These are phyloP conservation scores for Arnoldichthys spilopterus DNA, from an alignment of 2,797 vertebrate genomes.

Conservation along the genomic window DNA sequence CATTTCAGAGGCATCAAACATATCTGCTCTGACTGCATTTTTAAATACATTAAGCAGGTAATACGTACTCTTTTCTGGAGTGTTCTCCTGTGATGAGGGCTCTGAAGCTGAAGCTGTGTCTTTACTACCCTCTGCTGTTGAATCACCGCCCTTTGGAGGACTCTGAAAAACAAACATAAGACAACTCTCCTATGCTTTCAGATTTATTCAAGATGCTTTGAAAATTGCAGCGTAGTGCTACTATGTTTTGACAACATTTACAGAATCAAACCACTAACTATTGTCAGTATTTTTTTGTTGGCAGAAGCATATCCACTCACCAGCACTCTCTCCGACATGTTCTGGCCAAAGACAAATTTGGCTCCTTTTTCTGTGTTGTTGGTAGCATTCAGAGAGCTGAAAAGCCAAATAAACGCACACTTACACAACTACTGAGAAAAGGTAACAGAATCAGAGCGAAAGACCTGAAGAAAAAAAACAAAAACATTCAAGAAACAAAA, in stretches of 20 bases:
- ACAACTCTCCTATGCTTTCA: neutral
- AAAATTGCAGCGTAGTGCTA: neutral
- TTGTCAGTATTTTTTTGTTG: neutral
- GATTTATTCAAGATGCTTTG: neutral
- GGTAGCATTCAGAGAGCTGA: conserved; percentile 87
- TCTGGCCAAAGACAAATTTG: conserved; percentile 98
- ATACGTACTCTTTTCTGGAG: conserved; percentile 90
- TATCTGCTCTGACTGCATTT: neutral
- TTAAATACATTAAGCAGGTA: neutral
- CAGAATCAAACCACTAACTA: neutral
- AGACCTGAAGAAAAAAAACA: conserved; percentile 24
- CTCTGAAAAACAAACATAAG: conserved; percentile 77
- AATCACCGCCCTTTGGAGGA: conserved; percentile 87
- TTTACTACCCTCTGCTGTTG: conserved; percentile 83
- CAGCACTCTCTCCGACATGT: conserved; percentile 97
- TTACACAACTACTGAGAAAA: conserved; percentile 19
- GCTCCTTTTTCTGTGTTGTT: conserved; percentile 87
- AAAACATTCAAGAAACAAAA: conserved; percentile 41
- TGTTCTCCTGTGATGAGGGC: conserved; percentile 88
- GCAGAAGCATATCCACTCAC: conserved; percentile 79
- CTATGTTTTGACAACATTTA: conserved; percentile 14
- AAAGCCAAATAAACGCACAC: conserved; percentile 43
- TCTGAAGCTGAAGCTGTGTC: conserved; percentile 86
- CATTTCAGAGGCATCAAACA: neutral
- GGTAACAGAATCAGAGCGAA: conserved; percentile 6